These are phyloP conservation scores for Cheilinus undulatus DNA, from an alignment of 2,113 vertebrate genomes.

Conservation along the genomic window DNA sequence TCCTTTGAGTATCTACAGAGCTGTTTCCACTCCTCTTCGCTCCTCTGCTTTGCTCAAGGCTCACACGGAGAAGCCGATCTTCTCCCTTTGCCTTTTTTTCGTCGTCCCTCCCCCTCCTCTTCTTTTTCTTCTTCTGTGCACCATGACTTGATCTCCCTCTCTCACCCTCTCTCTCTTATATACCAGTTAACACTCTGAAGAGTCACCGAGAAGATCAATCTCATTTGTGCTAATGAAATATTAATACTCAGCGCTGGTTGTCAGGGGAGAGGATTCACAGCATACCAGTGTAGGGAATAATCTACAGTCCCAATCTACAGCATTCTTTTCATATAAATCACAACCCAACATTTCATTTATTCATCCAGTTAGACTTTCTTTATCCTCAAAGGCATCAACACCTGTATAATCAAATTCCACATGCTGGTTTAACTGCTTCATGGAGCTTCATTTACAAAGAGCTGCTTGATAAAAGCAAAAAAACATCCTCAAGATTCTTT, in stretches of 20 bases:
- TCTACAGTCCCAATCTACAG: slow-evolving; percentile 39
- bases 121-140: slow-evolving; percentile 45
- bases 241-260: slow-evolving; percentile 61
- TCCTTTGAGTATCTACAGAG: slow-evolving; percentile 80
- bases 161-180: slow-evolving; percentile 29
- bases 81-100: slow-evolving; percentile 46
- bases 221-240: slow-evolving; percentile 79
- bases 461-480: too few relatives aligned
- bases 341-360: slow-evolving; percentile 19
- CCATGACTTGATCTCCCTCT: slow-evolving; percentile 35
- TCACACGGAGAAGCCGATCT: slow-evolving; percentile 64
- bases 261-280: slow-evolving; percentile 64
- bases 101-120: slow-evolving; percentile 51
- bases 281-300: slow-evolving; percentile 42
- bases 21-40: slow-evolving; percentile 59
- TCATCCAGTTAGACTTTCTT: slow-evolving; percentile 12
- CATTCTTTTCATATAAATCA: slow-evolving; percentile 29
- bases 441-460: too few relatives aligned
- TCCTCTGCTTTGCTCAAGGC: slow-evolving; percentile 64
- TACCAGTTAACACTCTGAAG: slow-evolving; percentile 58
- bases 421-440: slow-evolving; percentile 39
- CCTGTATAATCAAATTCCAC: neutral
- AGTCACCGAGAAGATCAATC: slow-evolving; percentile 70
- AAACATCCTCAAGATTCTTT: too few relatives aligned
- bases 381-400: slow-evolving; percentile 6